Evolutionary conservation across 2,797 vertebrate species (phyloP).

Genomic region (Anguilla obscura): DNA sequence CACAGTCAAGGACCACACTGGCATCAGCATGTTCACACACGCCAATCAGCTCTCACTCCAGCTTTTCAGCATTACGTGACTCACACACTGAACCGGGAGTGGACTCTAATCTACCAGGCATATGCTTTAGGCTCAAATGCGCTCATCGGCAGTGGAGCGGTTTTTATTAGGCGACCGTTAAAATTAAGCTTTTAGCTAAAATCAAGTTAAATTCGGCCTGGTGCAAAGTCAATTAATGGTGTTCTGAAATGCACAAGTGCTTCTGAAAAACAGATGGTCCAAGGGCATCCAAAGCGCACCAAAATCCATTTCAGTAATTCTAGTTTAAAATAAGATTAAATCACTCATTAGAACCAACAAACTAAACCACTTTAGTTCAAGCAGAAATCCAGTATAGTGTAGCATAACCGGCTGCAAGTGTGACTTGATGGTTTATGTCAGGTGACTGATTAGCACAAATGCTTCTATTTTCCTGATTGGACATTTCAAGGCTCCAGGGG

Average conservation of each 20-base stretch:
- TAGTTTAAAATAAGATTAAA: neutral
- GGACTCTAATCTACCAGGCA: no score
- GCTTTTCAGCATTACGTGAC: neutral
- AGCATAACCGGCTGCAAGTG: neutral
- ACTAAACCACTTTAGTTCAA: neutral
- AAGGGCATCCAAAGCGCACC: neutral
- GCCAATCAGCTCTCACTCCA: neutral
- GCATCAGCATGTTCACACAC: neutral
- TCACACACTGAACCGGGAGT: no score
- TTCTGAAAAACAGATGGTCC: neutral
- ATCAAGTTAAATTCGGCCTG: no score
- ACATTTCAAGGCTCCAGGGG: constrained; percentile 3
- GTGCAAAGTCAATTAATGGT: no score
- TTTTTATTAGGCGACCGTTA: no score
- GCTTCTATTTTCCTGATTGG: neutral
- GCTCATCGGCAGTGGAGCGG: no score
- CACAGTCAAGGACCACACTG: constrained; percentile 68
- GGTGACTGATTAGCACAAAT: neutral
- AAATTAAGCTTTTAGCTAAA: no score
- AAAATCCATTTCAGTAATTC: neutral
- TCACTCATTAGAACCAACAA: neutral
- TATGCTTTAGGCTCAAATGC: no score
- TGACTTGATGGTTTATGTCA: neutral
- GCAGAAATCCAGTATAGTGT: neutral
- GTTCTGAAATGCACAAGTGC: neutral